These are phyloP conservation scores for Epicauta chinensis DNA, from an alignment of 1,140 invertebrate species.

Conservation along the genomic window DNA sequence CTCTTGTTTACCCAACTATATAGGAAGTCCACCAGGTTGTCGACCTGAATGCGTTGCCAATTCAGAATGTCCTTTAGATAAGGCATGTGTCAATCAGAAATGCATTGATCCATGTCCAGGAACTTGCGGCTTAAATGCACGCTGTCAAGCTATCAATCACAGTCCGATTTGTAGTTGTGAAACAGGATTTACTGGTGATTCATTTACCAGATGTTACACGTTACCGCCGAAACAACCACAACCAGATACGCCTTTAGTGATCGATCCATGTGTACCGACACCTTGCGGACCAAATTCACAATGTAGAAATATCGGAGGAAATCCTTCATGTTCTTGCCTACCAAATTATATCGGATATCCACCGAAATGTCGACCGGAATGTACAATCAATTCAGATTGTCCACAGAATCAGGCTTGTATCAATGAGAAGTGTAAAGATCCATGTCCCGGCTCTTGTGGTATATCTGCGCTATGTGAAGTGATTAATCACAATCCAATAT, in stretches of 20 bases:
- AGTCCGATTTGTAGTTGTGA: conserved; percentile 65
- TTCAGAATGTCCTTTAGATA: conserved; percentile 57
- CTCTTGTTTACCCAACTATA: conserved; percentile 55
- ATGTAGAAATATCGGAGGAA: conserved; percentile 56
- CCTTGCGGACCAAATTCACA: conserved; percentile 66
- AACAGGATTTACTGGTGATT: conserved; percentile 63
- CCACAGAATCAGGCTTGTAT: conserved; percentile 54
- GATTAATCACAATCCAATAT: conserved; percentile 57
- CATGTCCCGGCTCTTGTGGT: conserved; percentile 63
- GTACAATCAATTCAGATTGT: conserved; percentile 66
- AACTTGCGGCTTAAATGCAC: conserved; percentile 58
- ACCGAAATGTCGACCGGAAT: conserved; percentile 59
- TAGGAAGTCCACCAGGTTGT: conserved; percentile 56
- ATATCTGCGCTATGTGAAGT: conserved; percentile 52
- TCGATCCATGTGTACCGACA: conserved; percentile 65
- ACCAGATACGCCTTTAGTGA: conserved; percentile 28
- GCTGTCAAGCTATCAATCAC: conserved; percentile 62
- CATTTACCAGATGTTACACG: conserved; percentile 60
- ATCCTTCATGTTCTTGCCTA: conserved; percentile 57
- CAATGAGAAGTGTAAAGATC: conserved; percentile 56
- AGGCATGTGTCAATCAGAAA: conserved; percentile 59
- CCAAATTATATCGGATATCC: conserved; percentile 48
- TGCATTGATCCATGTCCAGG: conserved; percentile 60
- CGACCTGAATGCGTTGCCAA: conserved; percentile 58
- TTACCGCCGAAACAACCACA: conserved; percentile 45